phyloP scores from a whole-genome alignment of 1,140 invertebrate species.

The Drosophila eugracilis region DNA sequence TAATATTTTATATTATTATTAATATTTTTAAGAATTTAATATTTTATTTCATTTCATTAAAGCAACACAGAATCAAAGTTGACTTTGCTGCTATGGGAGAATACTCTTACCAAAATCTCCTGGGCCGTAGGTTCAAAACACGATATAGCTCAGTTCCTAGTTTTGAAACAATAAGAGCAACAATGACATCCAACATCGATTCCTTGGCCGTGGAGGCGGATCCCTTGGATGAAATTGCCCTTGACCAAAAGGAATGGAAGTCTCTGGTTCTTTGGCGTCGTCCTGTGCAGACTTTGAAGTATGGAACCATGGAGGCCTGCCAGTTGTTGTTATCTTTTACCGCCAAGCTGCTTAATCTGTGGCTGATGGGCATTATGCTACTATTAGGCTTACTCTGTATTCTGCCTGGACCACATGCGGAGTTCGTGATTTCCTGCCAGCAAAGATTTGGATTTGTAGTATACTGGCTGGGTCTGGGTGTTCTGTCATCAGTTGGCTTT shows the following conservation, averaged over 20 bases:
- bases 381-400: slow-evolving; percentile 59
- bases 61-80: background rate
- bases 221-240: background rate
- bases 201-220: slow-evolving; percentile 1
- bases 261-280: slow-evolving; percentile 94
- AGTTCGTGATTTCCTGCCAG: slow-evolving; percentile 74
- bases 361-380: slow-evolving; percentile 74
- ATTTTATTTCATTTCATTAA: background rate
- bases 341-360: slow-evolving; percentile 85
- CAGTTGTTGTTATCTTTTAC: slow-evolving; percentile 87
- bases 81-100: slow-evolving; percentile 8
- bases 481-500: slow-evolving; percentile 98
- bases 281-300: slow-evolving; percentile 93
- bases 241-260: slow-evolving; percentile 85
- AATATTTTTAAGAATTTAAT: background rate
- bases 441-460: slow-evolving; percentile 89
- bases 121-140: background rate
- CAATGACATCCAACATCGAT: background rate
- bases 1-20: background rate
- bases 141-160: slow-evolving; percentile 1
- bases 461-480: slow-evolving; percentile 98
- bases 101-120: slow-evolving; percentile 1
- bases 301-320: slow-evolving; percentile 91
- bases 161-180: background rate
- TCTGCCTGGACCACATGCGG: slow-evolving; percentile 85